Conservation (phyloP, 2,888 invertebrate species). For the Phortica magna region DNA sequence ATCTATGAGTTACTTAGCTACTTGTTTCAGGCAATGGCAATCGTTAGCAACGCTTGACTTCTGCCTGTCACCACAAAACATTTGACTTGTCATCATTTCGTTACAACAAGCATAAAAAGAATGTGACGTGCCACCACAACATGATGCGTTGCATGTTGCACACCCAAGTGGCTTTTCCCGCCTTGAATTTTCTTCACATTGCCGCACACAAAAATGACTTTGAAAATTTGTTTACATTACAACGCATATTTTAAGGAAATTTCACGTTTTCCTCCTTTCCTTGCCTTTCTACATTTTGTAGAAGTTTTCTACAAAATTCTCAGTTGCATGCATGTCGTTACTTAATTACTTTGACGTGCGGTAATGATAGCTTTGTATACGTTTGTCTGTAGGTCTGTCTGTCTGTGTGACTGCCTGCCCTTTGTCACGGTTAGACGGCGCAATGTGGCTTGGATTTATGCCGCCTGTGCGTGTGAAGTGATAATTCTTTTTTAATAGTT, state of each 20-base stretch:
- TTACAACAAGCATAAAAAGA: conserved; percentile 1
- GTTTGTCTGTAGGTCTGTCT: background rate
- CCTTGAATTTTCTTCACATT: background rate
- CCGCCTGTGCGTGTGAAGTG: conserved; percentile 49
- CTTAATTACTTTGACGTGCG: conserved; percentile 34
- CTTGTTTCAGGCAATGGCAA: background rate
- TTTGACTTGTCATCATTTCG: conserved; percentile 37
- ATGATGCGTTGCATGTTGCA: conserved; percentile 8
- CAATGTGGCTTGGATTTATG: background rate
- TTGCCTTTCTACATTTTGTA: background rate
- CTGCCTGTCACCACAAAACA: conserved; percentile 33
- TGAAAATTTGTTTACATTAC: conserved; percentile 22
- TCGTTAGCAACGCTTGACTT: conserved; percentile 17
- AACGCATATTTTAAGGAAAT: conserved; percentile 11
- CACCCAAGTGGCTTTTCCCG: background rate
- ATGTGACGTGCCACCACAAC: background rate
- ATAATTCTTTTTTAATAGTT: conserved; percentile 72
- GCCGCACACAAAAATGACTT: conserved; percentile 17
- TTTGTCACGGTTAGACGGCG: too few species aligned
- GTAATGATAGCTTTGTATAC: background rate
- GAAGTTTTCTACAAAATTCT: conserved; percentile 37
- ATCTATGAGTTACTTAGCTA: conserved; percentile 4
- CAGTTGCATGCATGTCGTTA: conserved; percentile 38
- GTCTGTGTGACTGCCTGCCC: background rate
- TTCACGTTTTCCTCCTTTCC: background rate